Base-by-base conservation (phyloP, 2,113 vertebrate genomes). In the Taxidea taxus region DNA sequence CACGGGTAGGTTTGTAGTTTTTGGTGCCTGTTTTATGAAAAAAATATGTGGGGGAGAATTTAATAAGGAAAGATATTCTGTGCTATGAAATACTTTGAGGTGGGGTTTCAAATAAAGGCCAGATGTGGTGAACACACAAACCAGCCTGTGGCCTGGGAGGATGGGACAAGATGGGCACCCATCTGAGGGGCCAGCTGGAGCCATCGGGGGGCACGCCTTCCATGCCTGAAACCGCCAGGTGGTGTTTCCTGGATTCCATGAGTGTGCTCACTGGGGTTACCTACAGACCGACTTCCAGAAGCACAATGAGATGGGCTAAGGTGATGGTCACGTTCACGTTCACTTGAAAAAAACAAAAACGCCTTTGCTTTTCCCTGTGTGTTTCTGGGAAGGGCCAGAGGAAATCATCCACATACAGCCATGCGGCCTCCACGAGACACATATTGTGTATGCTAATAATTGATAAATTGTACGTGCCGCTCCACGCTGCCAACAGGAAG, bases 11-110 rank as follows among this genome's bases (percentile, higher is more conserved):
- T 96, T 95, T 97, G 95, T 96, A 96, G 84, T 80, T 97, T 97
- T 97, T 97, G 97, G 98, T 97, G 97, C 96, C 97, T 97, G 97
- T 75, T 97, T 98, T 97, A 98, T 91, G 91, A 95, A 97, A 98
- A 97, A 97, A 97, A 97, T 70, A 96, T 97, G 97, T 95, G 96
- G 78, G 90, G 93, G 93, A 96, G 97, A 98, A 98, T 98, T 97
- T 98, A 98, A 98, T 98, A 98, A 97, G 96, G 94, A 96, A 97
- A 98, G 97, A 97, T 97, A 98, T 90, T 98, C 94, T 97, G 97
- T 96, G 93, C 96, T 98, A 96, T 96, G 96, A 97, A 98, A 96
- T 96, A 96, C 96, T 98, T 92, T 44, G 96, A 98, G 97, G 97
- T 93, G 91, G 88, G 87, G 96, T 89, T 96, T 97, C 95, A 98